Evolutionary conservation across 2,113 vertebrate genomes (phyloP), one percentile per base, ranked within the genome.

Genomic region (Ancistrus triradiatus): DNA sequence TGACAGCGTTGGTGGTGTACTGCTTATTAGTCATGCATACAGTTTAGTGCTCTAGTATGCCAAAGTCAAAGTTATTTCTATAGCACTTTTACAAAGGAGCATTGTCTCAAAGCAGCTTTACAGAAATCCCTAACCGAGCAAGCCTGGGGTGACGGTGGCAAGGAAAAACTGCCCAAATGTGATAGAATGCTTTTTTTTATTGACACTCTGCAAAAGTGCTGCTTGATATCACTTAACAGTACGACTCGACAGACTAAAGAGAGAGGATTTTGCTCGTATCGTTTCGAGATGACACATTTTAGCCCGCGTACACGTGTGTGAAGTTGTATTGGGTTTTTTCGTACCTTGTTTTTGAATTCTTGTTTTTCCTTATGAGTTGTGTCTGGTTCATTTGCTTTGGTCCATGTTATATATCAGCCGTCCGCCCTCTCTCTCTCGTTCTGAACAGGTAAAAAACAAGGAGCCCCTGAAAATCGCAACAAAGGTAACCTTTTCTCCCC

Each of bases 391-490:
- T 75, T 78, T 77, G 76, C 78, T 81, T 89, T 83, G 83, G 85
- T 80, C 84, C 88, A 89, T 90, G 83, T 89, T 89, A 60, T 74
- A 86, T 89, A 86, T 89, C 85, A 90, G 89, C 85, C 84, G 83
- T 89, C 88, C 88, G 84, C 87, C 85, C 87, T 89, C 83, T 88
- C 91, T 92, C 91, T 91, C 91, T 96, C 89, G 61, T 74, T 95
- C 87, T 88, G 87, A 97, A 98, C 93, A 98, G 96, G 96, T 96
- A 97, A 96, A 98, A 98, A 98, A 95, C 90, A 92, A 88, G 95
- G 92, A 94, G 87, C 90, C 90, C 89, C 94, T 9, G 95, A 98
- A 96, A 98, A 98, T 92, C 95, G 94, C 94, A 97, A 98, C 92
- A 98, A 98, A 97, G 95, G 94, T 98, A 98, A 98, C 91, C 91